Evolutionary conservation across 2,113 vertebrate genomes (phyloP), one percentile per base, ranked within the genome.

Genomic region (Dicaeum eximium): DNA sequence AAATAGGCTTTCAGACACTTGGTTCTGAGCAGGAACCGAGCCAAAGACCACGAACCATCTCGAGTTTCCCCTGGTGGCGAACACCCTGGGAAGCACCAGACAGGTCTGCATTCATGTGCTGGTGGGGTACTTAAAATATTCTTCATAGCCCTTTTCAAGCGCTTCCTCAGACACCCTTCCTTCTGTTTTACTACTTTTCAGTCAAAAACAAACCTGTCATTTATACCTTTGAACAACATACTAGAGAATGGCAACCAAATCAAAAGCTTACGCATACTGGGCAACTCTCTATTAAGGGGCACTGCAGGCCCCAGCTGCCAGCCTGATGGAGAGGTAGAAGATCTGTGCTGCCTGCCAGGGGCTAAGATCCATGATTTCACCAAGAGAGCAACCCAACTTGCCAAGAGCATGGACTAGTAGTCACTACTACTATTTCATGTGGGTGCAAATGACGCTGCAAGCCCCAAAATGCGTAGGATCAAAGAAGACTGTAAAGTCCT

Each of bases 1-100:
- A 69, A 93, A 75, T 38, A 67, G 62, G 23, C 62, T 60, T 92
- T 53, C 89, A 75, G 69, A 84, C 50, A 60, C 13, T 45, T 91
- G 37, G n/a, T 69, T 31, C 44, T 35, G 35, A 47, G 24, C 8
- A 60, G 61, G 28, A 95, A 25, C 33, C 35, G 25, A 91, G 80
- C 40, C 65, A 79, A 60, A 80, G 42, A 70, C 42, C 62, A 69
- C 0, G 0, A 31, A 80, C 40, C 58, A 65, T 37, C 54, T 54
- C 50, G 28, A 22, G 15, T 73, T 58, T 61, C 15, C 37, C 54
- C 40, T 31, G 7, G 44, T 3, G 22, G 45, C 38, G 86, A 35
- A 37, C 35, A 72, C 16, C 27, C 73, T 40, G 40, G 57, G 35
- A 93, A 69, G 48, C 2, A 27, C n/a, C 80, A 72, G 53, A 28